Evolutionary conservation across 2,888 invertebrate genomes (phyloP).

Genomic region (Zhengitettix transpicula): DNA sequence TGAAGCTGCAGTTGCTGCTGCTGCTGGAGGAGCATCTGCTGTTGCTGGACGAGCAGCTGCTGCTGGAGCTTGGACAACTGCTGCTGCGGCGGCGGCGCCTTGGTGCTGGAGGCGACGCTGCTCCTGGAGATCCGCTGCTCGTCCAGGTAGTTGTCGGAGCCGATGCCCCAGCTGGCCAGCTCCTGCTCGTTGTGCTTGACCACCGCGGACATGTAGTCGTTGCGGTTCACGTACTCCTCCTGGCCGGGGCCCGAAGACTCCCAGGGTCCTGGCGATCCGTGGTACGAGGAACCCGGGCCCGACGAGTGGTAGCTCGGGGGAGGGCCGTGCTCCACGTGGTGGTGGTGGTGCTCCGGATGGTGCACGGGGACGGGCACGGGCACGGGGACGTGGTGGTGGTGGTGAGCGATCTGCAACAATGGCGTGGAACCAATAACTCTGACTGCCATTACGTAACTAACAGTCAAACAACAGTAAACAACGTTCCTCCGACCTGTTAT

Average conservation of each 20-base stretch:
- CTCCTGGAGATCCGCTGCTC: not conserved
- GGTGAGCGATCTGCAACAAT: constrained; percentile 43
- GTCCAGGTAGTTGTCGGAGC: constrained; percentile 10
- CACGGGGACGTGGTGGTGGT: constrained; percentile 38
- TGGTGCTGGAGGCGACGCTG: not conserved
- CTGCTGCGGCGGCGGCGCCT: constrained; percentile 8
- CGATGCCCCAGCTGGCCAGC: constrained; percentile 43
- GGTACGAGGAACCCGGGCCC: not conserved
- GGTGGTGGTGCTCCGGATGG: constrained; percentile 17
- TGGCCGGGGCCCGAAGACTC: constrained; percentile 7
- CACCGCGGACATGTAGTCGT: constrained; percentile 18
- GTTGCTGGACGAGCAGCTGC: constrained; percentile 4
- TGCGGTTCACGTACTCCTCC: constrained; percentile 25
- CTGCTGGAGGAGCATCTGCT: constrained; percentile 2
- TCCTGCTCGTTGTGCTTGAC: constrained; percentile 37
- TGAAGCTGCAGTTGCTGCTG: constrained; percentile 21
- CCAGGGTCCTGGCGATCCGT: not conserved
- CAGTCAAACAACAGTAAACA: no score
- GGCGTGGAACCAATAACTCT: no score
- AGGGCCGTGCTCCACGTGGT: constrained; percentile 13
- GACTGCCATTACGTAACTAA: no score
- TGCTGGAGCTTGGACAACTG: constrained; percentile 8
- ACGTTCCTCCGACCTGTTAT: no score
- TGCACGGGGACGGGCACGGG: constrained; percentile 24
- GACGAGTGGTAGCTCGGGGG: not conserved